Conservation (phyloP, 2,888 invertebrate genomes). For the Scaptomyza polygonia region DNA sequence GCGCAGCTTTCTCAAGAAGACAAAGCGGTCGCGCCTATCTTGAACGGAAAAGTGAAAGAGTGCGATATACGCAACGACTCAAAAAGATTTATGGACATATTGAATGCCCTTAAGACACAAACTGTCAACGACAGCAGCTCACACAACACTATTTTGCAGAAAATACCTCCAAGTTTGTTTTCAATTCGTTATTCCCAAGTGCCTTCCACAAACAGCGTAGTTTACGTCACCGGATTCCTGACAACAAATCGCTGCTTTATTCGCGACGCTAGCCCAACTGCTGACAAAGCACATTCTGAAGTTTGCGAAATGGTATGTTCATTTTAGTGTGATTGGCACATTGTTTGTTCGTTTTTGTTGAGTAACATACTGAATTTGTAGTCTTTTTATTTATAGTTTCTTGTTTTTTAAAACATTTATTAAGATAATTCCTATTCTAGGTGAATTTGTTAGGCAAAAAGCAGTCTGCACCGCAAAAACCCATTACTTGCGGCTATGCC, state of each 20-base stretch:
- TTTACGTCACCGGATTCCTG: slow-evolving; percentile 38
- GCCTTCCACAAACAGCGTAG: slow-evolving; percentile 36
- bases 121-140: background rate
- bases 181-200: background rate
- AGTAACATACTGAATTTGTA: too few species aligned
- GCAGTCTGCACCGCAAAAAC: slow-evolving; percentile 10
- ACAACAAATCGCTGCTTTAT: slow-evolving; percentile 51
- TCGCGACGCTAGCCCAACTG: slow-evolving; percentile 34
- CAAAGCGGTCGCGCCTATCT: background rate
- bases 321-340: too few species aligned
- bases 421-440: slow-evolving; percentile 18
- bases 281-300: slow-evolving; percentile 29
- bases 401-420: background rate
- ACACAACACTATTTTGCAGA: background rate
- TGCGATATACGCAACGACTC: background rate
- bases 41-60: background rate
- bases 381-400: too few species aligned
- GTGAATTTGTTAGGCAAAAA: slow-evolving; percentile 23
- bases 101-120: background rate
- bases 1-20: background rate
- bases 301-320: slow-evolving; percentile 39
- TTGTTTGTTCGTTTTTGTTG: too few species aligned
- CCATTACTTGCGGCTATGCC: slow-evolving; percentile 1
- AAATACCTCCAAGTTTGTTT: background rate
- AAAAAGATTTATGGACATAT: background rate